A percentile compares a stretch with the other conserved stretches of the same genome.
Evolutionary conservation across 1,140 invertebrate species (phyloP).

Genomic region (Ridgeia piscesae): DNA sequence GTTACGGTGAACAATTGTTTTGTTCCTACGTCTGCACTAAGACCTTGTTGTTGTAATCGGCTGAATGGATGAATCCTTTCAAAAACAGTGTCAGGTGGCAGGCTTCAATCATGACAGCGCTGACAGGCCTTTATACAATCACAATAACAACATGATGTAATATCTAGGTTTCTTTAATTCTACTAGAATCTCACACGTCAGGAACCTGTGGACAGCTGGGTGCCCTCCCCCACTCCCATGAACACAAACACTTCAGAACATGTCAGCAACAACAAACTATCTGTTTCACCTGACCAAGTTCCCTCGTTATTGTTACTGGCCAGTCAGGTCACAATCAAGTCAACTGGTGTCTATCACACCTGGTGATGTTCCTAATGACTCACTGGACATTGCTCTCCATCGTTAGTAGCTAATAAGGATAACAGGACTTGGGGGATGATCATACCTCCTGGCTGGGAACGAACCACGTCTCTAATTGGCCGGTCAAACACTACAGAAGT

Average conservation of each 20-base stretch:
- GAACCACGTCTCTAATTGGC: background rate
- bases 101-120: too few species aligned
- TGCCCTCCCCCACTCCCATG: background rate
- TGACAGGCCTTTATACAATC: background rate
- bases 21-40: background rate
- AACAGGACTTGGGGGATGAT: background rate
- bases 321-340: background rate
- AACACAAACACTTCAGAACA: background rate
- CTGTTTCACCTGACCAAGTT: background rate
- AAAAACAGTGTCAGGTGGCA: background rate
- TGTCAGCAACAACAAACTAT: background rate
- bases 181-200: background rate
- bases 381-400: background rate
- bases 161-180: background rate
- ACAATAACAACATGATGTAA: background rate
- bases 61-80: background rate
- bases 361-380: background rate
- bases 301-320: background rate
- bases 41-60: background rate
- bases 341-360: background rate
- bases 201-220: background rate
- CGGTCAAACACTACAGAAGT: too few species aligned
- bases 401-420: background rate
- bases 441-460: background rate
- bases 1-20: background rate